phyloP scores from a whole-genome alignment of 2,797 vertebrate species.

The Takifugu rubripes region DNA sequence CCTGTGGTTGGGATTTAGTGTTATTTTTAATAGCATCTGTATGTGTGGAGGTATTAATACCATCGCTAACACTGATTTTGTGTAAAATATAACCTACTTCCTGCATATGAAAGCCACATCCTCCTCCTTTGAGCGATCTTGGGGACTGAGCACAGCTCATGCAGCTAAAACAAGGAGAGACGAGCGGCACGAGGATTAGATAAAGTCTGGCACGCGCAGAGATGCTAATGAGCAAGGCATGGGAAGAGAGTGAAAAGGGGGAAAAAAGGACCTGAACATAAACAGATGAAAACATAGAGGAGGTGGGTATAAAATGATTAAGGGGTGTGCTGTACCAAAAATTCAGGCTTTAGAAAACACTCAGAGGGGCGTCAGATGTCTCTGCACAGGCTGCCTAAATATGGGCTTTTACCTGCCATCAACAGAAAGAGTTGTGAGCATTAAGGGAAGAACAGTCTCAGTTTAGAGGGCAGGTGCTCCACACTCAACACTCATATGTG shows the following conservation, averaged over 20 bases:
- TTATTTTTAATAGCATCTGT: neutral
- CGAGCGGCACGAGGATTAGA: slow-evolving; percentile 57
- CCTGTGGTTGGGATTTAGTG: too few relatives aligned
- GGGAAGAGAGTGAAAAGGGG: slow-evolving; percentile 40
- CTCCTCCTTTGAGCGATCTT: slow-evolving; percentile 38
- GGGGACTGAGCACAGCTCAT: slow-evolving; percentile 37
- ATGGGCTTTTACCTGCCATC: too few relatives aligned
- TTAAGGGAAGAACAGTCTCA: too few relatives aligned
- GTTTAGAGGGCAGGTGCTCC: too few relatives aligned
- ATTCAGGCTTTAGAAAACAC: slow-evolving; percentile 49
- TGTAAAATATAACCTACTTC: slow-evolving; percentile 24
- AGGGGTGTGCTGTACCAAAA: slow-evolving; percentile 44
- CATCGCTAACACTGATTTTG: slow-evolving; percentile 1
- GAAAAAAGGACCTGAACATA: slow-evolving; percentile 8
- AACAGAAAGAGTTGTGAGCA: too few relatives aligned
- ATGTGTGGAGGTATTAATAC: neutral
- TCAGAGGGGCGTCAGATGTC: slow-evolving; percentile 45
- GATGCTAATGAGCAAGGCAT: slow-evolving; percentile 60
- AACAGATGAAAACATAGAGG: slow-evolving; percentile 49
- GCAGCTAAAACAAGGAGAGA: slow-evolving; percentile 55
- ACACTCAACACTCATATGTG: too few relatives aligned
- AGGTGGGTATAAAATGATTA: slow-evolving; percentile 57
- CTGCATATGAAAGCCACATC: slow-evolving; percentile 17
- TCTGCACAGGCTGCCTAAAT: slow-evolving; percentile 39
- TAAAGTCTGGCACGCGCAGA: slow-evolving; percentile 62